These are phyloP conservation scores for Mesopsocus fuscifrons DNA, from an alignment of 2,888 invertebrate species.

Conservation along the genomic window DNA sequence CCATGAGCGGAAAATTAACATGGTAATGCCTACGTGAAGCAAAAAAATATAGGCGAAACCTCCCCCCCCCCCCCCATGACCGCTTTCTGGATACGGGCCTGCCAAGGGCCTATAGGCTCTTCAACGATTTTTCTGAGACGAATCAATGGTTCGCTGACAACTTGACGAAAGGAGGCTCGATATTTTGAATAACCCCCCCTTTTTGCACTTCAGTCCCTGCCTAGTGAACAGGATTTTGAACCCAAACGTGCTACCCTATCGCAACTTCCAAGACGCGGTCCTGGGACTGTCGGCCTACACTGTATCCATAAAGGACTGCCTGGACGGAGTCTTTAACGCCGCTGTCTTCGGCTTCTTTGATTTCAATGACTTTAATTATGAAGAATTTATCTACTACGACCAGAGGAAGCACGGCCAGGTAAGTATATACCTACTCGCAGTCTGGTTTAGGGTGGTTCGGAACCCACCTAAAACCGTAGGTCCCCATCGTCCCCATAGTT, in stretches of 20 bases:
- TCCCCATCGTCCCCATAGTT: too few species aligned
- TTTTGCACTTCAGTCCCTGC: constrained; percentile 26
- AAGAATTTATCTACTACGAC: constrained; percentile 66
- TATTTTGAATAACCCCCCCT: constrained; percentile 7
- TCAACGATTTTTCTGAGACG: neutral
- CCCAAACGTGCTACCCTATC: constrained; percentile 13
- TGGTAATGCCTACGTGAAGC: too few species aligned
- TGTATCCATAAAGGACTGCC: constrained; percentile 33
- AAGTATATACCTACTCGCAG: too few species aligned
- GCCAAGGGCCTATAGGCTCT: too few species aligned
- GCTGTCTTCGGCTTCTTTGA: constrained; percentile 53
- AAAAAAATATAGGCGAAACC: too few species aligned
- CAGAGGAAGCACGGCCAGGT: constrained; percentile 72
- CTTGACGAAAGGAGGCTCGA: neutral
- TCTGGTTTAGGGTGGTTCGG: too few species aligned
- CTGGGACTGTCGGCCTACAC: constrained; percentile 53
- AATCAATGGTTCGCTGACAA: constrained; percentile 1
- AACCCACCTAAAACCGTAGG: too few species aligned
- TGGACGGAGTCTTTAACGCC: constrained; percentile 53
- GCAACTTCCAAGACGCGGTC: constrained; percentile 59
- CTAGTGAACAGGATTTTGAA: neutral
- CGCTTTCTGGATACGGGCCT: too few species aligned
- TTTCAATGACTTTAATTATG: constrained; percentile 62
- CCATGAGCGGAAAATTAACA: too few species aligned
- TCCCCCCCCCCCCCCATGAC: too few species aligned